Conservation (phyloP, 30 jellyfish, hydroid and myxozoan species). For the Phacellophora camtschatica region DNA sequence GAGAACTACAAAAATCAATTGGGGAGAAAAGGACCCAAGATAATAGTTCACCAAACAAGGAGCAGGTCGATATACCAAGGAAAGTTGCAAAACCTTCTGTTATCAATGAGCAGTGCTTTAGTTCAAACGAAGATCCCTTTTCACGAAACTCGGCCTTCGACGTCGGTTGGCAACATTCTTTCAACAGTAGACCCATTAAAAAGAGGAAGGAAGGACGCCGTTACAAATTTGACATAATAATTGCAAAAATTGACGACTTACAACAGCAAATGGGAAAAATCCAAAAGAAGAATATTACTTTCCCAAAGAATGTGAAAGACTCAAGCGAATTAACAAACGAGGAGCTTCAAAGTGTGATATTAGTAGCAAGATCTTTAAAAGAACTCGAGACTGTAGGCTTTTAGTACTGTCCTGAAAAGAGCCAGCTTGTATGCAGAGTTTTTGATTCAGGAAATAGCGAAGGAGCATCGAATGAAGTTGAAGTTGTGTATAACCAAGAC, state of each 20-base stretch:
- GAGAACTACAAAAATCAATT: not conserved
- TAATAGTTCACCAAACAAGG: not conserved
- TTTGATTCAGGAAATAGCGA: not conserved
- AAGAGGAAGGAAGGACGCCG: no score
- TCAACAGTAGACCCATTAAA: not conserved
- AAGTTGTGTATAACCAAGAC: not conserved
- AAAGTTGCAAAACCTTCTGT: not conserved
- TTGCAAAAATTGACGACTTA: not conserved
- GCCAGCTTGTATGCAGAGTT: slow-evolving; percentile 1
- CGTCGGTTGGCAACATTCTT: not conserved
- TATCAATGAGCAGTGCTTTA: not conserved
- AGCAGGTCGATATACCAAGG: not conserved
- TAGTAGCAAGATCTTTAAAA: slow-evolving; percentile 10
- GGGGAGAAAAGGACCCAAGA: not conserved
- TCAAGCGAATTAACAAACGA: not conserved
- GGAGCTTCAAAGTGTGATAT: not conserved
- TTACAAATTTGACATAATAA: not conserved
- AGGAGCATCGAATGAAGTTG: slow-evolving; percentile 6
- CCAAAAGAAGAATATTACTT: not conserved
- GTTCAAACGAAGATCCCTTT: not conserved
- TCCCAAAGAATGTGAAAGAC: not conserved
- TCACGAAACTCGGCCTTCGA: not conserved
- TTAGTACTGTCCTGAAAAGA: not conserved
- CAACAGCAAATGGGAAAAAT: not conserved
- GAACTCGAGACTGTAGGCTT: not conserved